Conservation (phyloP, 2,113 vertebrate species). For the Crotophaga sulcirostris region DNA sequence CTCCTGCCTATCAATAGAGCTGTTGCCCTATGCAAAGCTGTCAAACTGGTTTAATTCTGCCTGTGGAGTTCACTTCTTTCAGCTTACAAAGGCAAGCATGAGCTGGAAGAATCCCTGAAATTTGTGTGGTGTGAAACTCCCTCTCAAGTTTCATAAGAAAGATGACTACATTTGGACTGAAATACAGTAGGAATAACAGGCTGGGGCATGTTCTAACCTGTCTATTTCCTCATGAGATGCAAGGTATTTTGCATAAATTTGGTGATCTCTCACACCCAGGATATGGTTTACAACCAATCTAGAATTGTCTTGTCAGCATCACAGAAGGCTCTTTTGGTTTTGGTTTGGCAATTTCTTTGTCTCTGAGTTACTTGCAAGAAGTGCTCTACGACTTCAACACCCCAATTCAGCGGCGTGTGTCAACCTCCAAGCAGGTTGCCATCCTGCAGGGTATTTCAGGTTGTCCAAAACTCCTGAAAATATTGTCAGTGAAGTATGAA, state of each 20-base stretch:
- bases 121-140: neutral
- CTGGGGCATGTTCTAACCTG: neutral
- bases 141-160: neutral
- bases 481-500: neutral
- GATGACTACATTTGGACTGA: neutral
- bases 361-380: neutral
- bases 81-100: neutral
- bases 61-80: neutral
- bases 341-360: neutral
- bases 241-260: neutral
- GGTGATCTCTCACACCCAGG: neutral
- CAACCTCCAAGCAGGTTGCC: neutral
- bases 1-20: neutral
- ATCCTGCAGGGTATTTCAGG: neutral
- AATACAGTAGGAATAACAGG: neutral
- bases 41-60: neutral
- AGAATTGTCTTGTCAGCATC: neutral
- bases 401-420: fast-evolving
- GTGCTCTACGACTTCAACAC: neutral
- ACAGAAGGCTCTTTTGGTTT: fast-evolving
- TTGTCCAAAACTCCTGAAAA: neutral
- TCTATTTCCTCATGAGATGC: neutral
- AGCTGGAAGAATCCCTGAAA: neutral
- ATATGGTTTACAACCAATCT: neutral
- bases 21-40: neutral